Evolutionary conservation across 1,140 invertebrate species (phyloP).

Genomic region (Heliothis subflexa): DNA sequence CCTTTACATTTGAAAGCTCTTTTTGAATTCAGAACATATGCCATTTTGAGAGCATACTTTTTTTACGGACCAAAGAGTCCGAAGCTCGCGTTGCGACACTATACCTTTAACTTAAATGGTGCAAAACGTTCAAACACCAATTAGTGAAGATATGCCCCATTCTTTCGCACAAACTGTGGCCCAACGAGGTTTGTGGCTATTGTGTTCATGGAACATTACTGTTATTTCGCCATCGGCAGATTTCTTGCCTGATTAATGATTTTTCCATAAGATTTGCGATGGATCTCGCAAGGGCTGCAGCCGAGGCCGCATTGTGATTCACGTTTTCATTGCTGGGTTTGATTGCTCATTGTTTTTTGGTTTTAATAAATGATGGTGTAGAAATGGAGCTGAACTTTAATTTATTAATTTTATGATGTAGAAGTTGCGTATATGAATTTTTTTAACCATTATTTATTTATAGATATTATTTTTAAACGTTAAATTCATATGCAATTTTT

Average conservation of each 20-base stretch:
- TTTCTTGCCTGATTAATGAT: conserved; percentile 77
- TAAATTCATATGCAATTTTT: no score
- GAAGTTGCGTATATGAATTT: no score
- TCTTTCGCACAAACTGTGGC: conserved; percentile 31
- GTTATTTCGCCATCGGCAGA: conserved; percentile 62
- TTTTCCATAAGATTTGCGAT: conserved; percentile 69
- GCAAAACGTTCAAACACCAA: conserved; percentile 34
- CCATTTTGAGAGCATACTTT: not conserved
- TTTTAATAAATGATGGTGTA: not conserved
- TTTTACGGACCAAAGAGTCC: conserved; percentile 7
- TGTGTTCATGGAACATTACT: conserved; percentile 68
- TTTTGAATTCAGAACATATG: no score
- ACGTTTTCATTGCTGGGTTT: conserved; percentile 3
- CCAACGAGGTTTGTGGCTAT: conserved; percentile 50
- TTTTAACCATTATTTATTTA: no score
- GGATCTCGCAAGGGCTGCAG: conserved; percentile 20
- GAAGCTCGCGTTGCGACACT: conserved; percentile 12
- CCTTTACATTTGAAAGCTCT: no score
- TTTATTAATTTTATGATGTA: no score
- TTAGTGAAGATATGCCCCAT: conserved; percentile 31
- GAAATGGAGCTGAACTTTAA: not conserved
- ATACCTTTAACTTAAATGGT: conserved; percentile 42
- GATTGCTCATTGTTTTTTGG: conserved; percentile 23
- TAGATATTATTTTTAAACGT: no score
- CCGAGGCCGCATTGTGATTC: not conserved